phyloP scores from a whole-genome alignment of 2,797 vertebrate genomes.

The Sparidentex hasta region DNA sequence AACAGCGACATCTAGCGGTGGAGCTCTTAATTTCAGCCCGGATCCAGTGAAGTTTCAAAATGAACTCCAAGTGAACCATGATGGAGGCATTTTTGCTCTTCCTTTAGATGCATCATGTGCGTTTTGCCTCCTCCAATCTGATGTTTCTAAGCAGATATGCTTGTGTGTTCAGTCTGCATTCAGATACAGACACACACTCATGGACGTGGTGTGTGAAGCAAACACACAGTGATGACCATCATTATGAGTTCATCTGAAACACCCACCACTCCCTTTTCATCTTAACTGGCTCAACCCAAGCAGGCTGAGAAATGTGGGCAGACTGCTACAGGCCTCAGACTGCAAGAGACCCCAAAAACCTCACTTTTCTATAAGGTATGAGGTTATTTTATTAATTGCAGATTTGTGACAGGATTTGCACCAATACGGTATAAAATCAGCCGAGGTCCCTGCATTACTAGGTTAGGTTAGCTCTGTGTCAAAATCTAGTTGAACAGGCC shows the following conservation, averaged over 20 bases:
- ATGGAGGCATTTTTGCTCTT: not conserved
- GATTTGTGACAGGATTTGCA: not conserved
- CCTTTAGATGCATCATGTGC: not conserved
- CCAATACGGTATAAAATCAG: not conserved
- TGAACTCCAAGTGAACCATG: too few relatives aligned
- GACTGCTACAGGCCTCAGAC: rapidly evolving
- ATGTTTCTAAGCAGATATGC: not conserved
- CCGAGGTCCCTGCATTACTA: not conserved
- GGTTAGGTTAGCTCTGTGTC: not conserved
- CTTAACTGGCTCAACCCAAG: not conserved
- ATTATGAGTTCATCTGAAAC: constrained; percentile 2
- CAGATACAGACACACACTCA: not conserved
- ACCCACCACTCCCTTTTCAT: constrained; percentile 11
- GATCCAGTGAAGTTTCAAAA: not conserved
- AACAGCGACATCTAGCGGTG: constrained; percentile 64
- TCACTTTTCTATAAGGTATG: not conserved
- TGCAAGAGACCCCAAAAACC: not conserved
- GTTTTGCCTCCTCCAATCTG: not conserved
- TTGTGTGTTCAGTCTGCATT: not conserved
- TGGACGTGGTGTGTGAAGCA: not conserved
- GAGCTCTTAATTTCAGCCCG: constrained; percentile 16
- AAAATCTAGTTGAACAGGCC: too few relatives aligned
- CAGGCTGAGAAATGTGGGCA: not conserved
- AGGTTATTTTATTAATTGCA: not conserved
- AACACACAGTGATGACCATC: not conserved